These are phyloP conservation scores for Macropodus opercularis DNA, from an alignment of 2,797 vertebrate genomes.

Conservation along the genomic window DNA sequence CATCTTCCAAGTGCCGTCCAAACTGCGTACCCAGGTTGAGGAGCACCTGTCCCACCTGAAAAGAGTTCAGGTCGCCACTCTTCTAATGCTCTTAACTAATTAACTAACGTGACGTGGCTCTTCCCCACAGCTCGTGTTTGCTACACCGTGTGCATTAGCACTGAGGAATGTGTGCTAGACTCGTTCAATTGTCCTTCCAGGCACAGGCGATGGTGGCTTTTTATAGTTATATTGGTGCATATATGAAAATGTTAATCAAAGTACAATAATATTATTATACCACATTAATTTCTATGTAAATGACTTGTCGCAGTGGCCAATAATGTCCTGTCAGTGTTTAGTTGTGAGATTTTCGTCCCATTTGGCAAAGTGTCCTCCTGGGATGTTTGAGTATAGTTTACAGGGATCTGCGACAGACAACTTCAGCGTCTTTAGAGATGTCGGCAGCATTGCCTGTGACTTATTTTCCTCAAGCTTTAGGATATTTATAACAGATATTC, in stretches of 20 bases:
- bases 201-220: too few species aligned
- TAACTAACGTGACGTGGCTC: background rate
- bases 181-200: constrained; percentile 1
- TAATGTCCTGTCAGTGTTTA: background rate
- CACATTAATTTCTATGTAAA: background rate
- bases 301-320: constrained; percentile 5
- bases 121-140: too few species aligned
- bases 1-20: constrained; percentile 85
- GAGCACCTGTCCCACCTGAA: constrained; percentile 88
- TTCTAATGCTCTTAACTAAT: background rate
- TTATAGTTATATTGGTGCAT: background rate
- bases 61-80: constrained; percentile 86
- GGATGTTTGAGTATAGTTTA: constrained; percentile 1
- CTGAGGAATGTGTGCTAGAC: background rate
- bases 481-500: too few species aligned
- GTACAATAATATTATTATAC: background rate
- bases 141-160: too few species aligned
- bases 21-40: constrained; percentile 86
- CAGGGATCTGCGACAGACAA: background rate
- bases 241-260: constrained; percentile 6
- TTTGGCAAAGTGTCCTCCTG: constrained; percentile 2
- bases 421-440: background rate
- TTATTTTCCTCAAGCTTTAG: too few species aligned
- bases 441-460: background rate
- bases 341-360: constrained; percentile 7